Evolutionary conservation across 1,140 invertebrate genomes (phyloP), one percentile per base, ranked within the genome.

Genomic region (Penaeus indicus): DNA sequence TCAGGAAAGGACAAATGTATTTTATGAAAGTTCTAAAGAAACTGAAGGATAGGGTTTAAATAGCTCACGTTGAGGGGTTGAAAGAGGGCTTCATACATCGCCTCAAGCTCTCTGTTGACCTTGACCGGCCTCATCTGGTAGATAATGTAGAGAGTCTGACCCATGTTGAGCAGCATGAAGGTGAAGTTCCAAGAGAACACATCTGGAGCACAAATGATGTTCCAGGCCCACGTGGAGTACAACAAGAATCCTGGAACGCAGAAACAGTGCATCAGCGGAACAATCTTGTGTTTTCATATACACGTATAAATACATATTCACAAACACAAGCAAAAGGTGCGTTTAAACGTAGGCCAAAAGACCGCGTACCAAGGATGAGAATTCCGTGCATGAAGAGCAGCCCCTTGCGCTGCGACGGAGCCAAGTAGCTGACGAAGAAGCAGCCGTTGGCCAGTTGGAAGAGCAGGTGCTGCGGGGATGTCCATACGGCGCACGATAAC

Each of bases 111-210:
- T 3, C 95, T 95, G 92, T 97, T 96, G 91, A 97, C 97, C 92
- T 96, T 96, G 2, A 97, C 96, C 0, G 97, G 96, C 91, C 96
- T 94, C 94, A 97, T 95, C 92, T 96, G 95, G 92, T 97, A 98
- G 72, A 97, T 94, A 80, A 97, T 94, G 91, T 96, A 96, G 21
- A 94, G 89, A 13, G 97, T 94, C 92, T 97, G 97, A 0, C 95
- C 95, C 87, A 97, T 94, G 92, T 98, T 98, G 85, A 97, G 93
- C n/a, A 97, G 92, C 90, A 97, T 95, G 92, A 97, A 97, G 62
- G 95, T 95, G 91, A 97, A 97, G 92, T 97, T 97, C 97, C 97
- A 98, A 0, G 96, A 96, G 92, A 97, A 97, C 21, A 97, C 95
- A 92, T 97, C 96, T 1, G 97, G 96, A 3, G 97, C 96, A 92